These are phyloP conservation scores for Eufriesea mexicana DNA, from an alignment of 1,140 invertebrate species.

Conservation along the genomic window DNA sequence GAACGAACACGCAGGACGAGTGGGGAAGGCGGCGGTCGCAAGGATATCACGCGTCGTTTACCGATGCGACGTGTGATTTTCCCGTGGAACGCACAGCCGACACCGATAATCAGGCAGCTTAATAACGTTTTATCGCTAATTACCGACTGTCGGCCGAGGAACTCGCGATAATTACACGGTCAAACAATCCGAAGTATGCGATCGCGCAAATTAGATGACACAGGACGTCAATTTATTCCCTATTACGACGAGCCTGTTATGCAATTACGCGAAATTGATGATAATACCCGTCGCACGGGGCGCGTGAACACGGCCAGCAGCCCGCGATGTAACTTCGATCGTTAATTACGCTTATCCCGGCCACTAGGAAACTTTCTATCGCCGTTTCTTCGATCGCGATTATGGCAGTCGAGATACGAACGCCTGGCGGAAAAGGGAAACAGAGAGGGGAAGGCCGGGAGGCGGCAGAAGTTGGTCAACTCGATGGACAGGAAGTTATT, in stretches of 20 bases:
- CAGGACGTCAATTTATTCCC: conserved; percentile 52
- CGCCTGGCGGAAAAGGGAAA: not conserved
- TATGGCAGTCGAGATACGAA: not conserved
- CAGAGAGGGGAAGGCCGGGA: too few relatives aligned
- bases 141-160: conserved; percentile 39
- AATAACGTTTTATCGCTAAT: conserved; percentile 48
- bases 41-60: conserved; percentile 6
- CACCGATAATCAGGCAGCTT: conserved; percentile 19
- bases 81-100: not conserved
- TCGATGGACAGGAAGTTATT: conserved; percentile 29
- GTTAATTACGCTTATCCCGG: conserved; percentile 40
- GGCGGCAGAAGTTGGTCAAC: conserved; percentile 10
- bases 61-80: conserved; percentile 12
- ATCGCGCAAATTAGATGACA: conserved; percentile 50
- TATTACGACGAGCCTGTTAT: conserved; percentile 36
- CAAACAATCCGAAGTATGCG: conserved; percentile 54
- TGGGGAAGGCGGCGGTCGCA: not conserved
- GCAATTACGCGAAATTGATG: conserved; percentile 49
- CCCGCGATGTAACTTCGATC: conserved; percentile 37
- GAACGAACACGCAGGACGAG: not conserved
- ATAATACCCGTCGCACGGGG: conserved; percentile 17
- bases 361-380: conserved; percentile 40
- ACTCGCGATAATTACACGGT: conserved; percentile 46
- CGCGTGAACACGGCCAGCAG: not conserved
- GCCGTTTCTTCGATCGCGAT: conserved; percentile 20